Evolutionary conservation across 2,113 vertebrate species (phyloP).

Genomic region (Oryzias javanicus): DNA sequence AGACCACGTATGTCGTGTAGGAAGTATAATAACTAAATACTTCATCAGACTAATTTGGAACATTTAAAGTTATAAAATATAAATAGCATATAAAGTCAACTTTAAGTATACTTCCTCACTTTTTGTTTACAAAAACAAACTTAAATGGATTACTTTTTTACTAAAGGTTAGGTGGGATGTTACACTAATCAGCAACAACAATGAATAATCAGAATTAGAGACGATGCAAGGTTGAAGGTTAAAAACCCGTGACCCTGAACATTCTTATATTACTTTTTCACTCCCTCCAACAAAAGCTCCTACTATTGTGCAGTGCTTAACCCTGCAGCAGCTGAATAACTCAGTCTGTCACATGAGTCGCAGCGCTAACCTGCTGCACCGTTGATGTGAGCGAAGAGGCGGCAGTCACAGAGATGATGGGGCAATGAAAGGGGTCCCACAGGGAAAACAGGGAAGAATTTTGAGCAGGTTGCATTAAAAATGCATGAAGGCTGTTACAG

Average conservation of each 20-base stretch:
- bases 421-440: slow-evolving; percentile 36
- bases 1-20: too few species aligned
- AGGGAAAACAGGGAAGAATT: slow-evolving; percentile 53
- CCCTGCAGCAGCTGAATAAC: slow-evolving; percentile 18
- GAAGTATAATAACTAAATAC: too few species aligned
- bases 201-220: too few species aligned
- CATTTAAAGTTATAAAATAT: too few species aligned
- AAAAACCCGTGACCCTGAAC: neutral
- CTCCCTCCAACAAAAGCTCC: slow-evolving; percentile 1
- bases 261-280: slow-evolving; percentile 15
- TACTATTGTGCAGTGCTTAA: slow-evolving; percentile 3
- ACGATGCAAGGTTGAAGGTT: neutral
- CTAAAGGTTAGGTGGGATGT: too few species aligned
- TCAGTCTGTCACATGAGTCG: slow-evolving; percentile 49
- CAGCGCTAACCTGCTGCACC: slow-evolving; percentile 27
- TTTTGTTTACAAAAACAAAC: too few species aligned
- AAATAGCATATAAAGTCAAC: too few species aligned
- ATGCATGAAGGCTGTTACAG: slow-evolving; percentile 64
- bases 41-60: too few species aligned
- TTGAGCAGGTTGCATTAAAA: slow-evolving; percentile 59
- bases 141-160: too few species aligned
- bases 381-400: slow-evolving; percentile 20
- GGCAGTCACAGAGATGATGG: slow-evolving; percentile 5
- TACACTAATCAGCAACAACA: too few species aligned
- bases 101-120: too few species aligned